Conservation (phyloP, 1,140 invertebrate genomes). For the Caenorhabditis briggsae region DNA sequence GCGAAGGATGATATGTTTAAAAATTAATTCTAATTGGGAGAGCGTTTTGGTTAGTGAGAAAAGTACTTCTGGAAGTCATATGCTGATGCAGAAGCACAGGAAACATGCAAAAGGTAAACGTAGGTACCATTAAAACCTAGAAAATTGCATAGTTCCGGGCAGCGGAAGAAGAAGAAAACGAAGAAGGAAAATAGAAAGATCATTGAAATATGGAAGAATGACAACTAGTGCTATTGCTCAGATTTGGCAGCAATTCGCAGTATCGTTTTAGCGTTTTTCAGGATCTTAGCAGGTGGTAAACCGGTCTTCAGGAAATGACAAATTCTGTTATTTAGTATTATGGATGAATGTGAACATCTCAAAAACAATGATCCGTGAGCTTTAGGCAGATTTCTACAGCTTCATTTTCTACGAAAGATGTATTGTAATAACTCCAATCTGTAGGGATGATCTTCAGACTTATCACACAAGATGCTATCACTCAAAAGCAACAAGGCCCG, state of each 20-base stretch:
- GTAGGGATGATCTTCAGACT: background rate
- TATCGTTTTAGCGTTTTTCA: background rate
- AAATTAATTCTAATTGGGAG: no score
- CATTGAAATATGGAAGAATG: constrained; percentile 40
- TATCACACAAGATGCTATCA: background rate
- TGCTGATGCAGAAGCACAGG: no score
- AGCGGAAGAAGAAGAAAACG: background rate
- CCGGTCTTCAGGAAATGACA: background rate
- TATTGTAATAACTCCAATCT: no score
- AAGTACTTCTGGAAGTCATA: no score
- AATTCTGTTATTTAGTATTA: background rate
- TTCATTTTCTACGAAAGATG: no score
- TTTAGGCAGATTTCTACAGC: background rate
- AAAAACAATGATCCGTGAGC: background rate
- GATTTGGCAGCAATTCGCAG: background rate
- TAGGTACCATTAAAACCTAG: background rate
- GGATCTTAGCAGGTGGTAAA: background rate
- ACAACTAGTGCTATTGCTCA: background rate
- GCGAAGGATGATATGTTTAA: background rate
- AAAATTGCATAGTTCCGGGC: constrained; percentile 52
- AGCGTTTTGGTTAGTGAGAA: no score
- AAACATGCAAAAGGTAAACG: constrained; percentile 22
- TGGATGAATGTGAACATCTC: background rate
- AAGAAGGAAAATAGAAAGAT: constrained; percentile 13
- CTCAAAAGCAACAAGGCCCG: background rate